Conservation (phyloP, 1,140 invertebrate species). For the Acromyrmex echinatior region DNA sequence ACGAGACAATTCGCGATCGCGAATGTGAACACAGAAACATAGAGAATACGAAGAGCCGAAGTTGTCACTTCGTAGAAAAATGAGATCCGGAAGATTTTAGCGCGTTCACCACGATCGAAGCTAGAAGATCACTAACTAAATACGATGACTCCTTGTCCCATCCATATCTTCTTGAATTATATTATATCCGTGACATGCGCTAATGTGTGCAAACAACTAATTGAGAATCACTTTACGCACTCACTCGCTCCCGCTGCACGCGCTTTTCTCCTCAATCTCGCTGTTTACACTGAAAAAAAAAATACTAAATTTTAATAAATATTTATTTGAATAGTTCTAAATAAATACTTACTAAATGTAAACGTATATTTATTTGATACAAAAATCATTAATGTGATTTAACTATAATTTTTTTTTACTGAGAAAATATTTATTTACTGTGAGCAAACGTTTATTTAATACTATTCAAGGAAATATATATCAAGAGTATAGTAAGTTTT, state of each 20-base stretch:
- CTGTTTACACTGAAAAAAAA: not conserved
- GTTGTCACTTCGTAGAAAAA: slow-evolving; percentile 17
- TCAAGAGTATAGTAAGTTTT: too few species aligned
- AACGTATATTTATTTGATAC: too few species aligned
- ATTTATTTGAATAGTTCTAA: too few species aligned
- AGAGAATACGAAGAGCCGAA: slow-evolving; percentile 8
- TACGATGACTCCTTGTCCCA: not conserved
- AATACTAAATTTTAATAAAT: too few species aligned
- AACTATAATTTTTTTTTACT: too few species aligned
- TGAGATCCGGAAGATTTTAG: slow-evolving; percentile 53
- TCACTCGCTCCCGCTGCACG: not conserved
- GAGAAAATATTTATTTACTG: too few species aligned
- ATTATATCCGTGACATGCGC: slow-evolving; percentile 2
- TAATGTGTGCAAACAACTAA: slow-evolving; percentile 10
- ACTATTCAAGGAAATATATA: too few species aligned
- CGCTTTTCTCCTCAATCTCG: not conserved
- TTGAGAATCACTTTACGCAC: slow-evolving; percentile 26
- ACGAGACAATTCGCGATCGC: slow-evolving; percentile 10
- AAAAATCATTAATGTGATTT: too few species aligned
- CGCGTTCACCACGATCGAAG: slow-evolving; percentile 18
- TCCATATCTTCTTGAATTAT: not conserved
- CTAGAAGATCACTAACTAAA: slow-evolving; percentile 17
- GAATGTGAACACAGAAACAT: slow-evolving; percentile 14
- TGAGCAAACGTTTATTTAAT: too few species aligned
- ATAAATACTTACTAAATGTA: too few species aligned